Evolutionary conservation across 2,797 vertebrate genomes (phyloP).

Genomic region (Darevskia mixta): DNA sequence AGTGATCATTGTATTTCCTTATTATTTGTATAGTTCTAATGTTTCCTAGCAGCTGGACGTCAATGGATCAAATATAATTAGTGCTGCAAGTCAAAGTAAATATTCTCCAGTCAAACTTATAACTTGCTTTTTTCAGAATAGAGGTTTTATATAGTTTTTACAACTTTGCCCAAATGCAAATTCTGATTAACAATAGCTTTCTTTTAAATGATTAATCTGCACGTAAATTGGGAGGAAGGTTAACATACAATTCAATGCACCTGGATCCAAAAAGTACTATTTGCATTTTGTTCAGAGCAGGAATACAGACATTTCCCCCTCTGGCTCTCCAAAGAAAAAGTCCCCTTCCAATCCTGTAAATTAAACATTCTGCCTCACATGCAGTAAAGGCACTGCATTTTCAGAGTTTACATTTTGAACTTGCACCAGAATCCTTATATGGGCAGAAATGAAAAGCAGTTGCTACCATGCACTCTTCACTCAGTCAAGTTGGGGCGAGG

Average conservation of each 20-base stretch:
- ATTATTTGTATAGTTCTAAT: background rate
- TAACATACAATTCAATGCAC: background rate
- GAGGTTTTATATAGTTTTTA: background rate
- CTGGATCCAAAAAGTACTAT: background rate
- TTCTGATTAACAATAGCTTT: background rate
- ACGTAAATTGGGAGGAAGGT: background rate
- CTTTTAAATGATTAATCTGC: background rate
- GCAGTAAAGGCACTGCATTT: background rate
- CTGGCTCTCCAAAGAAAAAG: background rate
- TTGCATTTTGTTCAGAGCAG: conserved; percentile 6
- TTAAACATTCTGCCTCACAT: background rate
- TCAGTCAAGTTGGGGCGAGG: background rate
- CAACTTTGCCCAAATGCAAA: background rate
- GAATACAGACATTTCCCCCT: background rate
- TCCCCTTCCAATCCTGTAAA: background rate
- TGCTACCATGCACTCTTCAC: background rate
- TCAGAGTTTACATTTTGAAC: conserved; percentile 26
- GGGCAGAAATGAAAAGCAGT: background rate
- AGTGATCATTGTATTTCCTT: background rate
- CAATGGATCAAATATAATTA: conserved; percentile 4
- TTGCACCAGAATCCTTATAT: background rate
- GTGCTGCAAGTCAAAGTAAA: background rate
- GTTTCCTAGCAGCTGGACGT: background rate
- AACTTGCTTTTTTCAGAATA: background rate
- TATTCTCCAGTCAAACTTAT: background rate